phyloP scores from a whole-genome alignment of 2,888 invertebrate genomes.

The Synergus umbraculus region DNA sequence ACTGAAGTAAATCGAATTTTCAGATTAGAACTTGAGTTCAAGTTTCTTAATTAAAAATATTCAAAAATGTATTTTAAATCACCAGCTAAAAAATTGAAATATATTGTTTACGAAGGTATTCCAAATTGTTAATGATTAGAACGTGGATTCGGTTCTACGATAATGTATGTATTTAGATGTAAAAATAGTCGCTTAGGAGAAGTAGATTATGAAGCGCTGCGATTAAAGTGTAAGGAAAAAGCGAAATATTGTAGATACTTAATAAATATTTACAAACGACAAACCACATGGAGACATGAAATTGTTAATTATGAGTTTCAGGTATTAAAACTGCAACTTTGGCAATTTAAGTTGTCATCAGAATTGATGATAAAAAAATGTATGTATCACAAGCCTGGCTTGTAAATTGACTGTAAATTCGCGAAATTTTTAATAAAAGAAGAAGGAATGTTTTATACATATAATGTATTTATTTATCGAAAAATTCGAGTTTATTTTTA shows the following conservation, averaged over 20 bases:
- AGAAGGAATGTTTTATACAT: background rate
- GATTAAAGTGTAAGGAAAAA: background rate
- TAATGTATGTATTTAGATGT: background rate
- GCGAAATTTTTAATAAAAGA: background rate
- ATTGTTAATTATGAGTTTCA: background rate
- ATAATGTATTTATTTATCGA: background rate
- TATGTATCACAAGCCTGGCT: background rate
- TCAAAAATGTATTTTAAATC: too few species aligned
- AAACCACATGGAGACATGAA: background rate
- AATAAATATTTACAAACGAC: background rate
- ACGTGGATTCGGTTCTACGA: background rate
- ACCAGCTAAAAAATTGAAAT: background rate
- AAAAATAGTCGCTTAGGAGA: background rate
- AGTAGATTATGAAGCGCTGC: background rate
- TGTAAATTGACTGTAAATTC: background rate
- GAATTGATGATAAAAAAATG: background rate
- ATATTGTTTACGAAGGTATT: background rate
- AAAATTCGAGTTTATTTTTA: too few species aligned
- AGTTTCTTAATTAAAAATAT: too few species aligned
- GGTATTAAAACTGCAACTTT: background rate
- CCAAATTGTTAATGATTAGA: background rate
- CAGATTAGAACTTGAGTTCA: too few species aligned
- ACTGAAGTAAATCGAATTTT: too few species aligned
- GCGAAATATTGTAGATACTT: background rate
- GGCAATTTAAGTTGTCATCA: background rate